Conservation (phyloP, 2,113 vertebrate genomes). For the Anhinga rufa region DNA sequence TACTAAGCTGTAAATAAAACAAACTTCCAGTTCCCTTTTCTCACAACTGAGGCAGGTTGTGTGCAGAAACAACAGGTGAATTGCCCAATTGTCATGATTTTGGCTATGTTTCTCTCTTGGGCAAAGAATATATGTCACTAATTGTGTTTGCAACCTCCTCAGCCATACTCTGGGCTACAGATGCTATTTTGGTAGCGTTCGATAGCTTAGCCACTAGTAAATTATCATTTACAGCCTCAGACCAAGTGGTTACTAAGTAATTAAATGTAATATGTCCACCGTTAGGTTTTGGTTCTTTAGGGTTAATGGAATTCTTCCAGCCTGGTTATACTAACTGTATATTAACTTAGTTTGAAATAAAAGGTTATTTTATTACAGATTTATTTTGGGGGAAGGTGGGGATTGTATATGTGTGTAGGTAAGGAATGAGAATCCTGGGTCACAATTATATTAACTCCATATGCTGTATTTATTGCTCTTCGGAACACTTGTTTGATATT, state of each 20-base stretch:
- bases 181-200: conserved; percentile 32
- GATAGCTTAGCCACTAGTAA: background rate
- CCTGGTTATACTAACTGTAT: conserved; percentile 26
- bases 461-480: conserved; percentile 19
- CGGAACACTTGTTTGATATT: conserved; percentile 2
- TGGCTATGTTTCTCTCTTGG: background rate
- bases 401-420: background rate
- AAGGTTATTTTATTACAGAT: conserved; percentile 57
- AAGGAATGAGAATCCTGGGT: background rate
- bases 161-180: background rate
- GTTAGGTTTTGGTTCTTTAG: conserved; percentile 15
- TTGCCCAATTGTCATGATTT: background rate
- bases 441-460: background rate
- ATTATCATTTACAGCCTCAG: conserved; percentile 12
- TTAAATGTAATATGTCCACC: background rate
- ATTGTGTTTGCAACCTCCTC: background rate
- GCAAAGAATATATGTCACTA: background rate
- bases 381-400: conserved; percentile 25
- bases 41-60: background rate
- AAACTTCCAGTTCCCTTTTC: background rate
- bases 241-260: conserved; percentile 1
- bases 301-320: conserved; percentile 7
- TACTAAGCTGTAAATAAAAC: conserved; percentile 3
- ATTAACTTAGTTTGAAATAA: conserved; percentile 48
- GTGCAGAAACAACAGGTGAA: background rate